phyloP scores from a whole-genome alignment of 1,140 invertebrate genomes.

The Pachyrhynchus sulphureomaculatus region DNA sequence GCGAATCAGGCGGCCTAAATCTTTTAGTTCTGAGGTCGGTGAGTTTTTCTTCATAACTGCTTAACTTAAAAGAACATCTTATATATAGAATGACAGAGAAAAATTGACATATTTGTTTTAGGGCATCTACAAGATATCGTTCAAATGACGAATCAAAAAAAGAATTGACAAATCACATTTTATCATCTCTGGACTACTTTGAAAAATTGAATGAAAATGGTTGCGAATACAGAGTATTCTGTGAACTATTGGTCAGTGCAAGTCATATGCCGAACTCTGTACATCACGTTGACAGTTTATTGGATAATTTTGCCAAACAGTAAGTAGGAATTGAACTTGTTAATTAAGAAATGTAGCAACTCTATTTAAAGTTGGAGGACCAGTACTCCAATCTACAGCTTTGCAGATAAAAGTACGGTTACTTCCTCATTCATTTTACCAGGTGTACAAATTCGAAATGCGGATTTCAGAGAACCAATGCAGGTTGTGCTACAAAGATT shows the following conservation, averaged over 20 bases:
- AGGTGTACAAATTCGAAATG: too few species aligned
- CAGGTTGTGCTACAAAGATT: too few species aligned
- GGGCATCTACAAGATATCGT: slow-evolving; percentile 29
- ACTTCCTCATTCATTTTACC: not conserved
- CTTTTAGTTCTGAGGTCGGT: too few species aligned
- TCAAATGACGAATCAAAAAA: slow-evolving; percentile 25
- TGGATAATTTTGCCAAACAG: slow-evolving; percentile 44
- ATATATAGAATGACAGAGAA: too few species aligned
- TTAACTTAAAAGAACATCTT: too few species aligned
- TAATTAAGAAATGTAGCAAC: not conserved
- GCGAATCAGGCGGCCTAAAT: too few species aligned
- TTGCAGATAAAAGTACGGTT: too few species aligned
- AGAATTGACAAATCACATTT: slow-evolving; percentile 32
- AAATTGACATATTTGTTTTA: slow-evolving; percentile 12
- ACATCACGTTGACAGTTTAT: slow-evolving; percentile 41
- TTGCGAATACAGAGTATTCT: slow-evolving; percentile 50
- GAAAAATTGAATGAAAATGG: slow-evolving; percentile 40
- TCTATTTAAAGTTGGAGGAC: not conserved
- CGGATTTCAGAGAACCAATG: too few species aligned
- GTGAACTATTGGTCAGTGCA: slow-evolving; percentile 46
- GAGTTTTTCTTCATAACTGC: too few species aligned
- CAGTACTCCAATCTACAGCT: too few species aligned
- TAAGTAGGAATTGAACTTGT: slow-evolving; percentile 29
- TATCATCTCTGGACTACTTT: slow-evolving; percentile 37
- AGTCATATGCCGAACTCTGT: slow-evolving; percentile 39